A percentile compares a stretch with the other conserved stretches of the same genome.
Conservation (phyloP, 2,113 vertebrate species). For the Hippoglossus stenolepis region DNA sequence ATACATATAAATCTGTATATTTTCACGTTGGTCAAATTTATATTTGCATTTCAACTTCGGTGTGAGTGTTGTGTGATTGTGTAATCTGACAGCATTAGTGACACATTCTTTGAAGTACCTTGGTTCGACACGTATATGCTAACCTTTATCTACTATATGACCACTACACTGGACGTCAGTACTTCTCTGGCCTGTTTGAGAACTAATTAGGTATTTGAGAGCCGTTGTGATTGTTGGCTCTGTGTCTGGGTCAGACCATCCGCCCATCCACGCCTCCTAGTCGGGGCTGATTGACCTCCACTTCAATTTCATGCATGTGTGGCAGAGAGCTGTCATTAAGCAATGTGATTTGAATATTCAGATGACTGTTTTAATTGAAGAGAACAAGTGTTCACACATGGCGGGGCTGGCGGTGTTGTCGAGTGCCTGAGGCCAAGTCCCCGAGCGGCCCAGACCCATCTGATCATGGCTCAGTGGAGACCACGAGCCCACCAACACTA, state of each 20-base stretch:
- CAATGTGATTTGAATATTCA: slow-evolving; percentile 79
- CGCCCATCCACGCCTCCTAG: slow-evolving; percentile 11
- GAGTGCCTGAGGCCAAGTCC: slow-evolving; percentile 74
- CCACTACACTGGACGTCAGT: not conserved
- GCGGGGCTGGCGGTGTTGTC: slow-evolving; percentile 68
- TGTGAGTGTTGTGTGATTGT: not conserved
- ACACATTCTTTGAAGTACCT: not conserved
- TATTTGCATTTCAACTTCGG: too few species aligned
- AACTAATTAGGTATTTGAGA: slow-evolving; percentile 35
- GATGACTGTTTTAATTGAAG: slow-evolving; percentile 81
- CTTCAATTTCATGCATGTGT: slow-evolving; percentile 61
- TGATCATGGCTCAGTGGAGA: slow-evolving; percentile 76
- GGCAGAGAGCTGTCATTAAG: slow-evolving; percentile 69
- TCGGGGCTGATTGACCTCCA: slow-evolving; percentile 51
- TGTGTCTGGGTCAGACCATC: slow-evolving; percentile 30
- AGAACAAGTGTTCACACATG: slow-evolving; percentile 80
- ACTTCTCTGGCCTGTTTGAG: slow-evolving; percentile 12
- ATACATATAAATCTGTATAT: not conserved
- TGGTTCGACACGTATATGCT: not conserved
- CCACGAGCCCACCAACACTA: slow-evolving; percentile 65
- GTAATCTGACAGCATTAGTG: not conserved
- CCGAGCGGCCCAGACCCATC: slow-evolving; percentile 71
- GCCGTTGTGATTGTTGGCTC: slow-evolving; percentile 8
- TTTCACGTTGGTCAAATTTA: too few species aligned
- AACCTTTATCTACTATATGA: not conserved